Percentiles rank a stretch among this genome's conserved stretches.
Conservation (phyloP, 2,888 invertebrate genomes). For the Aleiodes testaceus region DNA sequence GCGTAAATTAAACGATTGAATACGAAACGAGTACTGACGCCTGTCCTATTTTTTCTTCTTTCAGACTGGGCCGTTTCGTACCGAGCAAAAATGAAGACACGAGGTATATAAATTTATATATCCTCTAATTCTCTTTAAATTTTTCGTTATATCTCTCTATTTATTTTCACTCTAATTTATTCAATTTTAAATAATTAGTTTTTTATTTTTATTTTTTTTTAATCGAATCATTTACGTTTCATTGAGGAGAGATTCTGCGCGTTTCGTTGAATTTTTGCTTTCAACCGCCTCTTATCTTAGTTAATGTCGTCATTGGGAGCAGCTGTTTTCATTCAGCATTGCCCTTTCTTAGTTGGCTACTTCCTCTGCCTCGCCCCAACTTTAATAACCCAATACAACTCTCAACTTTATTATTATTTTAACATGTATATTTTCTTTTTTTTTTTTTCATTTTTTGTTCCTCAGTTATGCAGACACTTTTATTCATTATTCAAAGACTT, state of each 20-base stretch:
- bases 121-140: conserved; percentile 26
- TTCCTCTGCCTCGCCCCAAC: conserved; percentile 55
- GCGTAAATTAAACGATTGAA: conserved; percentile 4
- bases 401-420: too few species aligned
- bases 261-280: conserved; percentile 7
- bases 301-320: conserved; percentile 65
- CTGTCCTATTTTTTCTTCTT: conserved; percentile 62
- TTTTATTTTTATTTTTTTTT: neutral
- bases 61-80: conserved; percentile 64
- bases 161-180: neutral
- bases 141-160: conserved; percentile 15
- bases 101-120: conserved; percentile 55
- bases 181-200: neutral
- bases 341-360: conserved; percentile 66
- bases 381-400: too few species aligned
- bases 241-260: conserved; percentile 8
- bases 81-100: conserved; percentile 63
- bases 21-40: conserved; percentile 47
- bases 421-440: neutral
- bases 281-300: conserved; percentile 16
- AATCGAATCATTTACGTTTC: neutral
- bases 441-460: neutral
- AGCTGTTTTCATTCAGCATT: conserved; percentile 71
- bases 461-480: too few species aligned
- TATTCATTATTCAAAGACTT: too few species aligned